A percentile compares a stretch with the other conserved stretches of the same genome.
phyloP scores from a whole-genome alignment of 2,797 vertebrate species.

The Phoebastria nigripes region DNA sequence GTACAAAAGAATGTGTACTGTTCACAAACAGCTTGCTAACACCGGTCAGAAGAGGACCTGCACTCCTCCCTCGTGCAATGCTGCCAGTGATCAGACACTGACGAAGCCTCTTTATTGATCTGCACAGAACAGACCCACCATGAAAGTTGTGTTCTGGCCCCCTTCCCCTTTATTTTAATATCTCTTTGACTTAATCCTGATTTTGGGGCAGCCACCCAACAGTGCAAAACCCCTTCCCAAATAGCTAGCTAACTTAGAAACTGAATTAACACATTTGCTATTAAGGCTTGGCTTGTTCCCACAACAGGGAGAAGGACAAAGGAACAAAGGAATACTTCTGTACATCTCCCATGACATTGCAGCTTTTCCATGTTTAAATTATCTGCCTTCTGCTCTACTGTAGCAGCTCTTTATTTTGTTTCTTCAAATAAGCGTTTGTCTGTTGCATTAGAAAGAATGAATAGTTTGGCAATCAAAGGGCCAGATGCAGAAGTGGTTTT shows the following conservation, averaged over 20 bases:
- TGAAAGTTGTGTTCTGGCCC: background rate
- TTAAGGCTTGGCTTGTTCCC: background rate
- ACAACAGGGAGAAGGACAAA: background rate
- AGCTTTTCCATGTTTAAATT: slow-evolving; percentile 17
- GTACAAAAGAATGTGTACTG: slow-evolving; percentile 50
- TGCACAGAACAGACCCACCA: background rate
- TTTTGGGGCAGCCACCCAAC: background rate
- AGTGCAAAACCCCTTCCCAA: background rate
- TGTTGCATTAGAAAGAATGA: background rate
- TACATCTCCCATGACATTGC: background rate
- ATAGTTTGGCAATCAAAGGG: slow-evolving; percentile 22
- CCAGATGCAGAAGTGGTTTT: slow-evolving; percentile 20
- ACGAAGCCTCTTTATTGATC: slow-evolving; percentile 32
- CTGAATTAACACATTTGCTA: background rate
- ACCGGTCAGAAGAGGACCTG: slow-evolving; percentile 11
- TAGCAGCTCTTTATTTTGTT: slow-evolving; percentile 32
- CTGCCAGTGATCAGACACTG: background rate
- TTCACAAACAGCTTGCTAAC: slow-evolving; percentile 45
- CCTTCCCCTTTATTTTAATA: background rate
- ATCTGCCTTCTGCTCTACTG: slow-evolving; percentile 12
- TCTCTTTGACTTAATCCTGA: background rate
- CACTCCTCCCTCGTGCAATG: background rate
- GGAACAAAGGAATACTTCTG: background rate
- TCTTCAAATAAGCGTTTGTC: slow-evolving; percentile 19
- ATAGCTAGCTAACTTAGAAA: background rate